Evolutionary conservation across 2,888 invertebrate species (phyloP), one percentile per base, ranked within the genome.

Genomic region (Zaprionus obscuricornis): DNA sequence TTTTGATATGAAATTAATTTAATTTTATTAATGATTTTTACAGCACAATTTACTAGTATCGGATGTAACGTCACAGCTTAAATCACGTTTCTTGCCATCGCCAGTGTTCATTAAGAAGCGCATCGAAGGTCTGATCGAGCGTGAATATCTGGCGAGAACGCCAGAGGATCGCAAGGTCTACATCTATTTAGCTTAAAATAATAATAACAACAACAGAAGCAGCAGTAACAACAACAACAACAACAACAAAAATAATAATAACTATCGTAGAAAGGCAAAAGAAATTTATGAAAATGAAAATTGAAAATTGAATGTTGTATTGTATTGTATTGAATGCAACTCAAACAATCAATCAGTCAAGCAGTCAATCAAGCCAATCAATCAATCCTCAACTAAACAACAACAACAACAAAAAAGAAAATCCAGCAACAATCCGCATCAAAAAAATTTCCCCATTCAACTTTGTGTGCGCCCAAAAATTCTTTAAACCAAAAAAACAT

Each of bases 61-160:
- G 29, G 98, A 99, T 93, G 98, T 99, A 74, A 98, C 98, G 60
- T 97, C 98, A 90, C 98, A 99, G 91, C 92, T 99, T 81, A 97
- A 96, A 91, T 96, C 96, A 84, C 94, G 99, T 89, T 99, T 99
- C 93, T 93, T 98, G 91, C 99, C 99, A 68, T 97, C 97, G 85
- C 99, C 99, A 49, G 97, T 97, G 78, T 96, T 98, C 79, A 99
- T 99, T 90, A 99, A 99, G 92, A 98, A 99, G 91, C 95, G 99
- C 90, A 99, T 99, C 91, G 99, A 99, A 92, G 98, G 98, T 66
- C 94, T 99, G 88, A 99, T 99, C 90, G 99, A 99, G 92, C 93
- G 99, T 79, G 99, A 99, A 92, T 99, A 99, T 92, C 93, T 99
- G 89, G 97, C 98, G 77, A 94, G 99, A 91, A 98, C 98, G 89